Evolutionary conservation across 2,113 vertebrate species (phyloP), one percentile per base, ranked within the genome.

Genomic region (Dendrocopos noguchii): DNA sequence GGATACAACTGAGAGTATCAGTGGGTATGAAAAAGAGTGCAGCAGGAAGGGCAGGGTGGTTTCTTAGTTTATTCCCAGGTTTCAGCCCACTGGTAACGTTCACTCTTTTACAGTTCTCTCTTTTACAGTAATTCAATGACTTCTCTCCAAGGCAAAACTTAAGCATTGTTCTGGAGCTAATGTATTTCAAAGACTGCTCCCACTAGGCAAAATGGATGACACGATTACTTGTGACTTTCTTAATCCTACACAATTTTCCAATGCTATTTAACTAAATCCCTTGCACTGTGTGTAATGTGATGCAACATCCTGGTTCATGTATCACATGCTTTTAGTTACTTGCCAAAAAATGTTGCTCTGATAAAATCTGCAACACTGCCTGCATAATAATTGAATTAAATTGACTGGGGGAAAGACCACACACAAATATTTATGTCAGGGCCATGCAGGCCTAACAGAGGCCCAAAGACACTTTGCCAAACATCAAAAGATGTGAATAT

Each of bases 221-320:
- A 61, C 42, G 80, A 12, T 81, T 89, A 52, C 39, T 80, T 85
- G 34, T 1, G 36, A 53, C 19, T 92, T 55, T 70, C 15, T 56
- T 81, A 72, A 75, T 93, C 39, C 81, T 33, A 39, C 4, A 7
- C 11, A 4, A 31, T 84, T 75, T 78, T 87, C 53, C 63, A 57
- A 31, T 28, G 7, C 47, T 47, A 4, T 75, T 93, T 60, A 78
- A 64, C 25, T 68, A 78, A 27, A 13, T 71, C 44, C 81, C 3
- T 25, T 63, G 39, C 9, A 20, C 47, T 55, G n/a, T 24, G 6
- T 29, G 47, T 34, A 75, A 47, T 24, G 20, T 79, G 71, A 47
- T 88, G 63, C 22, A 72, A 7, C 59, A 72, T 65, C n/a, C 22
- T 1, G 0, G 0, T 52, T 79, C 2, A 5, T 12, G 5, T 67